These are phyloP conservation scores for Pollenia griseotomentosa DNA, from an alignment of 2,888 invertebrate genomes.

Conservation along the genomic window DNA sequence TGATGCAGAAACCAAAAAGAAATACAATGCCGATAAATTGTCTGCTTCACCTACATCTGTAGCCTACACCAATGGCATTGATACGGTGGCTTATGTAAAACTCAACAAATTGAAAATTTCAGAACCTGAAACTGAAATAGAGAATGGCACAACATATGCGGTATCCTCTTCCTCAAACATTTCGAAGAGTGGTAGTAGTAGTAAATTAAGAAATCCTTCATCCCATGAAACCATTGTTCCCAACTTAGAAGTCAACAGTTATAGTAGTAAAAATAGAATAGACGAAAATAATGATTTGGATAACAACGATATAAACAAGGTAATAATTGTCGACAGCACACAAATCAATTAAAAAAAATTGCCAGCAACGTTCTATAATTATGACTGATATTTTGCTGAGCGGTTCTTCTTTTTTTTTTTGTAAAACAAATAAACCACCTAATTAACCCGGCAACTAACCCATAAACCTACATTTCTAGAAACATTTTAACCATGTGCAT, in stretches of 20 bases:
- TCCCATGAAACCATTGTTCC: conserved; percentile 59
- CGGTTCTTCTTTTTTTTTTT: conserved; percentile 14
- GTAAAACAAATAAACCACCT: conserved; percentile 41
- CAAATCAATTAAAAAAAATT: conserved; percentile 2
- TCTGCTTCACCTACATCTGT: neutral
- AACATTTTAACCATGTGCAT: conserved; percentile 66
- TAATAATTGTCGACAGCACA: conserved; percentile 60
- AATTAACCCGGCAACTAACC: conserved; percentile 64
- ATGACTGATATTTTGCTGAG: conserved; percentile 59
- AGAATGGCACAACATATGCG: conserved; percentile 19
- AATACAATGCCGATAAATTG: conserved; percentile 22
- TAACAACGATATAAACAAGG: conserved; percentile 68
- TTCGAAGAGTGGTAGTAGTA: conserved; percentile 62
- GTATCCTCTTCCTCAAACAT: conserved; percentile 41
- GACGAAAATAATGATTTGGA: conserved; percentile 68
- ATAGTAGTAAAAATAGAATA: conserved; percentile 60
- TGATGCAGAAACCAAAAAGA: conserved; percentile 49
- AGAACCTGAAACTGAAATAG: conserved; percentile 38
- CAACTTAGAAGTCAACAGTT: conserved; percentile 60
- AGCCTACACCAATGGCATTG: conserved; percentile 59
- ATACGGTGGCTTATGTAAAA: conserved; percentile 62
- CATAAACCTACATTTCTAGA: conserved; percentile 40
- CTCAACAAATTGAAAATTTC: conserved; percentile 65
- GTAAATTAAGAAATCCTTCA: conserved; percentile 62
- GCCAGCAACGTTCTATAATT: conserved; percentile 48